Base-by-base conservation (phyloP, 2,113 vertebrate species). In the Nyctibius bracteatus region DNA sequence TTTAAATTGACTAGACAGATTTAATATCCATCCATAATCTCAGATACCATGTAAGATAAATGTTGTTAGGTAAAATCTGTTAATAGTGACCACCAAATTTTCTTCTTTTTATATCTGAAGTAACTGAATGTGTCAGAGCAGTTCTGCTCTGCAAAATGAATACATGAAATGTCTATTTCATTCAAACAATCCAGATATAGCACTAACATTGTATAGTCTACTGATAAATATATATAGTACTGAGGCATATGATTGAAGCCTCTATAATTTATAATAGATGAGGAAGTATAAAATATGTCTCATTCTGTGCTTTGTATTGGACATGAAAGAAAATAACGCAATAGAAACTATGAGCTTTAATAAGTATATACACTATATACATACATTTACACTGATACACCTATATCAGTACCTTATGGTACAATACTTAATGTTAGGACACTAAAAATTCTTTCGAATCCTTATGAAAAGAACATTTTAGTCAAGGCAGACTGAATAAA, bases 371-470 rank as follows among this genome's bases (percentile, higher is more conserved):
- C 22, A 51, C 25, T 49, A 4, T 17, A 30, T 14, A 54, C 10
- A 44, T 15, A 68, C 21, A 35, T 39, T 52, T 14, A 73, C 18
- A 35, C 12, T 51, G 12, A 72, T 63, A 65, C 18, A 90, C 13
- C 6, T 46, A 0, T 54, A n/a, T 16, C 1, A 0, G 11, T 59
- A 23, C 49, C n/a, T 71, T 37, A 52, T 12, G 22, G 28, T 19
- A 51, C 15, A 67, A 55, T 20, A 67, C 17, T 30, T 55, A 57
- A 37, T 4, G 16, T 33, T 31, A 54, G 21, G 20, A 63, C 22
- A 30, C 17, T 70, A 54, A 58, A 78, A 62, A 49, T 87, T 51
- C 22, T 61, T 92, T 46, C 3, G 3, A 67, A 46, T 62, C 31
- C 9, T 54, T 46, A 23, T 23, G 43, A 86, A 95, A 71, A 61